Base-by-base conservation (phyloP, 2,888 invertebrate species). In the Alentia gelatinosa region DNA sequence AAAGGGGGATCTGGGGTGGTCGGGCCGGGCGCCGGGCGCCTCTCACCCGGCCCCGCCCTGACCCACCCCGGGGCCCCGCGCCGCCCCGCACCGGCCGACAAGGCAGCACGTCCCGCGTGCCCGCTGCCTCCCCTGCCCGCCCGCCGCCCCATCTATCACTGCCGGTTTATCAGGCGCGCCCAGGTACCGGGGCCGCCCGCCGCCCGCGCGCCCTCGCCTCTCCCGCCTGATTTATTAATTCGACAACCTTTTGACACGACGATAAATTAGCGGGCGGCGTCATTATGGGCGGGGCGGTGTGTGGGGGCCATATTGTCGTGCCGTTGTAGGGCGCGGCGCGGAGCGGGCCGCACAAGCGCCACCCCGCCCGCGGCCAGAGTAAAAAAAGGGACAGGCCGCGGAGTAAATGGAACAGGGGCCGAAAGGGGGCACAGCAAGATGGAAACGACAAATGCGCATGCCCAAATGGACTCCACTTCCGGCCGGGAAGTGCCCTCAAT, bases 391-490 rank as follows among this genome's bases (percentile, higher is more conserved):
- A 33, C 33, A 4, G 33, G 86, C 30, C 33, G 33, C n/a, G 9
- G 79, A 79, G 79, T 79, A 79, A 79, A 79, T 79, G 86, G 50
- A 33, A 50, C 33, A 47, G 47, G 47, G 47, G 47, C 47, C 47
- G 86, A 30, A 42, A 86, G 50, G 50, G 86, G 86, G 42, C 86
- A 50, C 86, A 12, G 47, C 86, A 50, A 86, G 86, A 86, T 86
- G 86, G 86, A 89, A 56, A 89, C 63, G 63, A 89, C 56, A 63
- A 89, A 89, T 89, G 89, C 56, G 89, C 89, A 63, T 56, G 56
- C 39, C 35, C 89, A 89, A 89, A 89, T 89, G 89, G 89, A 89
- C 63, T 89, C 89, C 89, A 89, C 63, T 63, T 89, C 89, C 89
- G 56, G 63, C n/a, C n/a, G 56, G 89, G 89, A 89, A 63, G 63